Evolutionary conservation across 2,888 invertebrate species (phyloP), one percentile per base, ranked within the genome.

Genomic region (Limnephilus rhombicus): DNA sequence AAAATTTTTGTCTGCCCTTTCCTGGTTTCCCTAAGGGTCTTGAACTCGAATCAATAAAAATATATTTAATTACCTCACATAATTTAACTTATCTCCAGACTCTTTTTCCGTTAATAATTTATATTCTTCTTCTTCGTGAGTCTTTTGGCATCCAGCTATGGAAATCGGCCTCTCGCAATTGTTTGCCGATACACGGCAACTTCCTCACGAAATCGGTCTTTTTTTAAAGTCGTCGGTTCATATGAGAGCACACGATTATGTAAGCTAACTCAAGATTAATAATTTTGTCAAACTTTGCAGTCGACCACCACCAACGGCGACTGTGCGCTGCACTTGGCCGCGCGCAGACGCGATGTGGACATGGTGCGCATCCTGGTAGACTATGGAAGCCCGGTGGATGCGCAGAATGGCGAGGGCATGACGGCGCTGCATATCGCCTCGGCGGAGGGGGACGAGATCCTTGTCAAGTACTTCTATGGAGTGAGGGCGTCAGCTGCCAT

Each of bases 381-480:
- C 95, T 98, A 98, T 94, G 99, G 99, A 80, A 98, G 99, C 12
- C 97, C 97, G 93, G 98, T 99, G 92, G 99, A 99, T 95, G 97
- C 98, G 91, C 98, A 98, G 95, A 99, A 99, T 95, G 98, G 98
- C 5, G 98, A 99, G 92, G 99, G 99, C 0, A 98, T 99, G 95
- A 99, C 99, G 0, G 97, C 99, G 0, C 96, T 99, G 89, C 99
- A 99, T 95, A 98, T 99, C 94, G 99, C 99, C 0, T 99, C 99
- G 5, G 98, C 98, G 80, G 98, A 99, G 95, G 99, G 99, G 0
- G 99, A 99, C 95, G 99, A 99, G 94, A 97, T 98, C 0, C 96
- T 99, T 93, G 98, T 99, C 85, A 99, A 99, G 95, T 99, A 99
- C 95, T 98, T 99, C 95, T 99, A 99, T 95, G 98, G 98, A 89